Conservation (phyloP, 2,888 invertebrate species). For the Nemotelus pantherinus region DNA sequence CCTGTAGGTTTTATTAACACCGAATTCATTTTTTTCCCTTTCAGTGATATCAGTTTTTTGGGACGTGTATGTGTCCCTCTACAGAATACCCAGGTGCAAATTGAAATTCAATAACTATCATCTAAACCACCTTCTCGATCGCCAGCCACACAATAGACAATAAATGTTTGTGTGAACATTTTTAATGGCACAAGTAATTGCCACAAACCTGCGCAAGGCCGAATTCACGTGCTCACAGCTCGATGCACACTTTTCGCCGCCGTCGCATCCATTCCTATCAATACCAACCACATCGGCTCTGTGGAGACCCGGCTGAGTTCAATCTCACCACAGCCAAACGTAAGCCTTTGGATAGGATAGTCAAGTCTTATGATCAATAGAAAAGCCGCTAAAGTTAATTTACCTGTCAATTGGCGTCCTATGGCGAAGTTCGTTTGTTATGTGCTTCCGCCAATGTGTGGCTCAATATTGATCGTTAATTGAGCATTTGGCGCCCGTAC, state of each 20-base stretch:
- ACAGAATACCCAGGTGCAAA: no score
- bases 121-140: no score
- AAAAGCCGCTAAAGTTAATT: constrained; percentile 38
- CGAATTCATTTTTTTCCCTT: no score
- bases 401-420: constrained; percentile 20
- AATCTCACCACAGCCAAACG: not conserved
- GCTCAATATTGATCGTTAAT: constrained; percentile 20
- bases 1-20: no score
- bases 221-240: not conserved
- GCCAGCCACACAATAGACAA: no score
- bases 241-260: no score
- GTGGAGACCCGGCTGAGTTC: no score
- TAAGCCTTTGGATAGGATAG: constrained; percentile 4
- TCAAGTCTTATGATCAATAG: constrained; percentile 2
- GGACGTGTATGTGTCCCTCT: no score
- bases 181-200: constrained; percentile 21
- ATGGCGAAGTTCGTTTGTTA: not conserved
- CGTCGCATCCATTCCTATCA: no score
- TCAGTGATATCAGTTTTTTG: no score
- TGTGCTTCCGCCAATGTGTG: constrained; percentile 7
- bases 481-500: constrained; percentile 11
- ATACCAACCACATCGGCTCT: no score
- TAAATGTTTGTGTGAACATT: constrained; percentile 16
- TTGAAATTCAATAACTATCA: no score
- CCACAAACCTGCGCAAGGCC: constrained; percentile 29